Evolutionary conservation across 2,113 vertebrate species (phyloP), one percentile per base, ranked within the genome.

Genomic region (Alaudala cheleensis): DNA sequence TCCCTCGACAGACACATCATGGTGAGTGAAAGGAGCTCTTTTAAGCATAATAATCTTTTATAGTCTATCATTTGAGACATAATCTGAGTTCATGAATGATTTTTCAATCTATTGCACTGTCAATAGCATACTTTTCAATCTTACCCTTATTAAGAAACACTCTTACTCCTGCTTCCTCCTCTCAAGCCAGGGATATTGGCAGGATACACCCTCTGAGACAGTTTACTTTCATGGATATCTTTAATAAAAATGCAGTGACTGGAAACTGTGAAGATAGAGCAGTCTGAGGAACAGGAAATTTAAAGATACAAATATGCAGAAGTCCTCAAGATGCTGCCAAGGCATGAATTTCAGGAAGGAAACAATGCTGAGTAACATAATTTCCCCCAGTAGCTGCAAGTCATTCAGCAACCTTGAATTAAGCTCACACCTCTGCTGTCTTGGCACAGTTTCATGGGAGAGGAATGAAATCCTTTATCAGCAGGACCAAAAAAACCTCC

Each of bases 221-320:
- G 73, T 92, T 95, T 94, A 64, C 74, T 94, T 96, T 76, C 70
- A 90, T 12, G n/a, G 69, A 88, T 62, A 93, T 85, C 71, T 95
- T 93, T 92, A 92, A 93, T 78, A 86, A 96, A 83, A 71, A 70
- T 54, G 57, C 89, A 87, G 5, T 13, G 40, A 81, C 78, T 94
- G 42, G 62, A 91, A 91, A 77, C 47, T 22, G 50, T 76, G 51
- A 92, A 77, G 54, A 85, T 4, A 77, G 78, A 65, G 29, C 3
- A 5, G 62, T 61, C 45, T 80, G 70, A 92, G 28, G 44, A 87
- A 57, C 70, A 88, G 84, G 84, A 95, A 85, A 92, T 91, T 85
- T 69, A 82, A 80, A 86, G 65, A 67, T 14, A 70, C 37, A 70
- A 86, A 74, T 57, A 92, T 51, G 77, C 51, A 92, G 73, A 95